These are phyloP conservation scores for Hemaris fuciformis DNA, from an alignment of 2,888 invertebrate species.

Conservation along the genomic window DNA sequence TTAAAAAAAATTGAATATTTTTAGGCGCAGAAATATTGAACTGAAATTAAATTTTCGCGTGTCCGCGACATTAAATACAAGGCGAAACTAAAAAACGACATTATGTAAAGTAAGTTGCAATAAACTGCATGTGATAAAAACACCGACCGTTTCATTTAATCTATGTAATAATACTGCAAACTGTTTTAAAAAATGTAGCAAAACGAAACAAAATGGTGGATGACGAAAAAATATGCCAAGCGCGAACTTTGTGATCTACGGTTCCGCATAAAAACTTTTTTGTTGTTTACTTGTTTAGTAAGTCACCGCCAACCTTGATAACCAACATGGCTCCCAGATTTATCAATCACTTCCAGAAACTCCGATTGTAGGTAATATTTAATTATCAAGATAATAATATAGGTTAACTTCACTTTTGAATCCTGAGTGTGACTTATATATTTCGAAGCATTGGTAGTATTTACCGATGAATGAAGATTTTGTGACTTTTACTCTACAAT, in stretches of 20 bases:
- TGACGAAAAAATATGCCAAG: constrained; percentile 30
- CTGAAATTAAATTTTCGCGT: constrained; percentile 1
- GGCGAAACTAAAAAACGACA: constrained; percentile 31
- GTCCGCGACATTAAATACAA: constrained; percentile 9
- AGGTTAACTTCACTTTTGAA: too few species aligned
- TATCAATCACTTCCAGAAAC: too few species aligned
- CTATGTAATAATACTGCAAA: constrained; percentile 22
- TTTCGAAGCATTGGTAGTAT: too few species aligned
- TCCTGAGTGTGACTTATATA: too few species aligned
- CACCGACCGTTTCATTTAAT: constrained; percentile 36
- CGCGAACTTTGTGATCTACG: constrained; percentile 6
- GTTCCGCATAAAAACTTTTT: constrained; percentile 16
- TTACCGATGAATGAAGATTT: too few species aligned
- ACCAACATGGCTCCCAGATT: too few species aligned
- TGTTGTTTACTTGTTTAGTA: too few species aligned
- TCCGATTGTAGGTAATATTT: too few species aligned
- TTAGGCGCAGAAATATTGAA: not conserved
- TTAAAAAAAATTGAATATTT: too few species aligned
- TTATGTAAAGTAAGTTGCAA: constrained; percentile 57
- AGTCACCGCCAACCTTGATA: too few species aligned
- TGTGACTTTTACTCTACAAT: not conserved
- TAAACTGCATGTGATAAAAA: constrained; percentile 56
- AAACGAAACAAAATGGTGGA: constrained; percentile 42
- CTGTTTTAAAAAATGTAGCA: constrained; percentile 29
- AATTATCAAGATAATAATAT: too few species aligned